phyloP scores from a whole-genome alignment of 2,888 invertebrate genomes.

The Stenoptilia bipunctidactyla region DNA sequence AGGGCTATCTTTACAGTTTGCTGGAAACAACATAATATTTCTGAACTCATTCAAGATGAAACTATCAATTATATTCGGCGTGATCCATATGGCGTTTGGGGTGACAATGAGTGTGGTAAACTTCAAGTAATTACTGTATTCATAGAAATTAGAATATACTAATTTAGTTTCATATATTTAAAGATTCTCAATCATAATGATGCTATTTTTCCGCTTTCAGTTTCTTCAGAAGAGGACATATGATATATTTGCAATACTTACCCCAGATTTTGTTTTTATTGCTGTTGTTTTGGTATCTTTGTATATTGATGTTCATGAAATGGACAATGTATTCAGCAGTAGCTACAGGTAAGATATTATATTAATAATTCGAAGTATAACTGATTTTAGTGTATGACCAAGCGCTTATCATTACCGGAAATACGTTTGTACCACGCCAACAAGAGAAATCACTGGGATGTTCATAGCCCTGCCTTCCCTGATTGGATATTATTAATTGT shows the following conservation, averaged over 20 bases:
- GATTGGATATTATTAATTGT: no score
- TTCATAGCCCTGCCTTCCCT: no score
- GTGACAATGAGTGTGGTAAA: slow-evolving; percentile 75
- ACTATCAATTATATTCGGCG: slow-evolving; percentile 79
- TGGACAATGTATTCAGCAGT: slow-evolving; percentile 73
- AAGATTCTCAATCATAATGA: slow-evolving; percentile 9
- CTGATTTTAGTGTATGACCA: no score
- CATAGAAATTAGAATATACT: slow-evolving; percentile 48
- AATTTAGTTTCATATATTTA: slow-evolving; percentile 3
- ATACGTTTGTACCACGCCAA: no score
- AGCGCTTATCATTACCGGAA: no score
- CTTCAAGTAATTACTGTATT: slow-evolving; percentile 71
- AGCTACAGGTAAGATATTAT: slow-evolving; percentile 43
- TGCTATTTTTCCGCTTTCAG: slow-evolving; percentile 28
- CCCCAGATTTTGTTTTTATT: slow-evolving; percentile 78
- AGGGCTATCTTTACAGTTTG: slow-evolving; percentile 35
- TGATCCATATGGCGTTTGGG: slow-evolving; percentile 81
- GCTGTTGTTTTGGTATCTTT: slow-evolving; percentile 77
- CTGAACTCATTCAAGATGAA: slow-evolving; percentile 84
- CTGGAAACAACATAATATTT: slow-evolving; percentile 77
- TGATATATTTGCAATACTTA: slow-evolving; percentile 75
- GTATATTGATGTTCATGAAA: slow-evolving; percentile 77
- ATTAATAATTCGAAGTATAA: no score
- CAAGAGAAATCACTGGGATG: no score
- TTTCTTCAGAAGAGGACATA: slow-evolving; percentile 54